A percentile compares a stretch with the other conserved stretches of the same genome.
Conservation (phyloP, 2,888 invertebrate genomes). For the Omphaloscelis lunosa region DNA sequence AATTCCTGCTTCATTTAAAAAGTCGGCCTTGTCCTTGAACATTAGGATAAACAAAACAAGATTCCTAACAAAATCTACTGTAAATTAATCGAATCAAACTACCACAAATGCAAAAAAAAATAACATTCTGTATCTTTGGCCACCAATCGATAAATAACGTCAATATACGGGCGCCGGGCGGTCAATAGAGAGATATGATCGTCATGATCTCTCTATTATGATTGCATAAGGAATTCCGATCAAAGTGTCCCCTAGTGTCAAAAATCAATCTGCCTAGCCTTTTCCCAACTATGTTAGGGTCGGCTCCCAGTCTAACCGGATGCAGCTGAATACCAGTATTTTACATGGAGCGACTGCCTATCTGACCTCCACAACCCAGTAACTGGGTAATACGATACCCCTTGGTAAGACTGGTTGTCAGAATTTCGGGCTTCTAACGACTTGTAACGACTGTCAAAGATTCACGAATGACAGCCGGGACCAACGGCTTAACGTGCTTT, state of each 20-base stretch:
- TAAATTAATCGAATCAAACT: background rate
- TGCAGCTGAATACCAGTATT: background rate
- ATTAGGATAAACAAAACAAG: background rate
- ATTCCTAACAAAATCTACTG: background rate
- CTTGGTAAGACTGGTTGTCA: too few relatives aligned
- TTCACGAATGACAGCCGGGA: too few relatives aligned
- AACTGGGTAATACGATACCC: background rate
- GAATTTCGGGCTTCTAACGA: too few relatives aligned
- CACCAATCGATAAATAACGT: background rate
- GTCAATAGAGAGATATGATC: conserved; percentile 2
- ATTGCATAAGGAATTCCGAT: background rate
- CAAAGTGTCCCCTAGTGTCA: background rate
- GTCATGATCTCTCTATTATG: background rate
- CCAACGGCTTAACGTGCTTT: too few relatives aligned
- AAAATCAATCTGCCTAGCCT: background rate
- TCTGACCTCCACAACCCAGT: background rate
- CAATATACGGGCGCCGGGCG: background rate
- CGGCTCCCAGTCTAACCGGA: background rate
- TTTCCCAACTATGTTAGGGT: background rate
- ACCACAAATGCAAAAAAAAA: background rate
- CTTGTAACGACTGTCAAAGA: too few relatives aligned
- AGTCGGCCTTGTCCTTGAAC: background rate
- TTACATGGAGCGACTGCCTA: background rate
- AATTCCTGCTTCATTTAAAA: background rate
- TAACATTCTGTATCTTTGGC: background rate